phyloP scores from a whole-genome alignment of 2,113 vertebrate species.

The Microcebus griseorufus region DNA sequence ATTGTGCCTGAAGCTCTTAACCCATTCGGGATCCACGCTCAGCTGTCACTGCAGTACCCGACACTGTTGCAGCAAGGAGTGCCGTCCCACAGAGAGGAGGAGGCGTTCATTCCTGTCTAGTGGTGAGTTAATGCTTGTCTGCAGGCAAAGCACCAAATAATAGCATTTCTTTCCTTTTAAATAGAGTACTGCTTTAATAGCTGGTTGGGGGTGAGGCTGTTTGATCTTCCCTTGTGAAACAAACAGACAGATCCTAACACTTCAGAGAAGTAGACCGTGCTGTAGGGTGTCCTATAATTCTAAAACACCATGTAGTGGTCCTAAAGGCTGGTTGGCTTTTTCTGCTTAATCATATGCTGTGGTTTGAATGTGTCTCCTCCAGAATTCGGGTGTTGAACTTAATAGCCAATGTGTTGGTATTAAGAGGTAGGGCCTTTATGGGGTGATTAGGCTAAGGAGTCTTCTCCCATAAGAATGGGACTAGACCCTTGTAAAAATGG shows the following conservation, averaged over 20 bases:
- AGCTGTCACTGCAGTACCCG: background rate
- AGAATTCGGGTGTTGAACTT: background rate
- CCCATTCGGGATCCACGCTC: background rate
- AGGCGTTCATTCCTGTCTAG: background rate
- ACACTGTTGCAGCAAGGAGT: background rate
- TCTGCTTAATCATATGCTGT: background rate
- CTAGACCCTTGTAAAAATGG: background rate
- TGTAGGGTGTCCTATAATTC: background rate
- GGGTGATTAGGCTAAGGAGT: background rate
- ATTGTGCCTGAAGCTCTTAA: slow-evolving; percentile 60
- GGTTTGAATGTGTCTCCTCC: background rate
- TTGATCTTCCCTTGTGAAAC: slow-evolving; percentile 10
- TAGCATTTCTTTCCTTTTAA: slow-evolving; percentile 11
- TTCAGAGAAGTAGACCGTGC: background rate
- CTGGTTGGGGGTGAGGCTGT: background rate
- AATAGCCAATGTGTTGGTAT: background rate
- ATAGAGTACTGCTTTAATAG: background rate
- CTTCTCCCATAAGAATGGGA: background rate
- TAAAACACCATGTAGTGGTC: background rate
- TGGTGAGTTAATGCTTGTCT: slow-evolving; percentile 30
- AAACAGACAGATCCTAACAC: background rate
- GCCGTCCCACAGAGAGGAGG: background rate
- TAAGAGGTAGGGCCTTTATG: background rate
- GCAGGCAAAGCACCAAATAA: slow-evolving; percentile 25
- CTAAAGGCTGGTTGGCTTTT: background rate